Evolutionary conservation across 2,888 invertebrate species (phyloP), one percentile per base, ranked within the genome.

Genomic region (Idaea biselata): DNA sequence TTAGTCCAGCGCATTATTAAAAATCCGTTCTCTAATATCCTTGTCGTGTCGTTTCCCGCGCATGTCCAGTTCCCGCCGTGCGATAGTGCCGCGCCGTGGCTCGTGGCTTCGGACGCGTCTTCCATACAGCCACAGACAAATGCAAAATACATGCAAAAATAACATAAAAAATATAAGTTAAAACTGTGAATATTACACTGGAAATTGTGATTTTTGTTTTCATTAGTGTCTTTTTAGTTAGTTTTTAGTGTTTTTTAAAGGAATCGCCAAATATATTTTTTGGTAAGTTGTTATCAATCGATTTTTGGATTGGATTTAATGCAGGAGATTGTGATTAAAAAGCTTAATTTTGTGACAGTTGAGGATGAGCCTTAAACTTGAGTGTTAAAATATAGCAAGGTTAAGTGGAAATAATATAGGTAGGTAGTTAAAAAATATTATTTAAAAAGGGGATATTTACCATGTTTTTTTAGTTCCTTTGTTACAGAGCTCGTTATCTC

Each of bases 211-310:
- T 44, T 44, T 44, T 44, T 44, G 11, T 44, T 44, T 11, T 14
- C 0, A 44, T 44, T 44, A 44, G 44, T 44, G 44, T 44, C 0
- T 44, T 44, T 44, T 44, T 44, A 7, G 6, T 44, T 44, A 11
- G 2, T 44, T 44, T 44, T 44, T 44, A 8, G 14, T 8, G 44
- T 44, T 44, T 44, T 44, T 44, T 7, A 44, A 44, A 8, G 11
- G 11, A 44, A 44, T 44, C 11, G 44, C 11, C 3, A 14, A 8
- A 14, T 8, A 44, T 44, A 14, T 44, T 44, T 44, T 44, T 44
- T 44, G 44, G 44, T 44, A 44, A 44, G 44, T 44, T 44, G 44
- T 44, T 44, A 44, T 44, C 44, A 44, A 44, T 44, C 44, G 44
- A 44, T 44, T 8, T 44, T 8, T 44, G 44, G 44, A 7, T 44